These are phyloP conservation scores for Octodonta nipae DNA, from an alignment of 2,888 invertebrate species.

Conservation along the genomic window DNA sequence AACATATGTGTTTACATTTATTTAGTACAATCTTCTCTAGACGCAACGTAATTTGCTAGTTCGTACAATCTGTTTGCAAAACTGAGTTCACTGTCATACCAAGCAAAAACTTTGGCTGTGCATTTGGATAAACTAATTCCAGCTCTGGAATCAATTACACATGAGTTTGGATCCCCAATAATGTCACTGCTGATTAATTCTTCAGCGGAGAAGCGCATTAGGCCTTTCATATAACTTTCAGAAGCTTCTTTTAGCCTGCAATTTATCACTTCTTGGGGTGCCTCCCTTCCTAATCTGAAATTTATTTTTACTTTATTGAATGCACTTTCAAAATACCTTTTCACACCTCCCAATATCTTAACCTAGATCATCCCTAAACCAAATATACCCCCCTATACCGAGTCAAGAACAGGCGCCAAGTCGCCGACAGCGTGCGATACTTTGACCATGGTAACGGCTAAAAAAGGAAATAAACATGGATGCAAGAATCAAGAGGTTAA, in stretches of 20 bases:
- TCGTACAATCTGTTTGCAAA: conserved; percentile 16
- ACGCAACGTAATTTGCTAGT: conserved; percentile 37
- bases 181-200: conserved; percentile 16
- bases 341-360: too few relatives aligned
- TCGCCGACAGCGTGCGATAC: too few relatives aligned
- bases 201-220: conserved; percentile 11
- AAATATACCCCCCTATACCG: too few relatives aligned
- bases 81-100: conserved; percentile 17
- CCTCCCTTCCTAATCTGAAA: conserved; percentile 13
- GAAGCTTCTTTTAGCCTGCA: conserved; percentile 15
- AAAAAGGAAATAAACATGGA: too few relatives aligned
- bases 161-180: conserved; percentile 15
- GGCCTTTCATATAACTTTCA: conserved; percentile 14
- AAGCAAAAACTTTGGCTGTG: conserved; percentile 15
- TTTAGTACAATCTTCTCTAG: conserved; percentile 19
- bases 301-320: too few relatives aligned
- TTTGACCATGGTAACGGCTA: too few relatives aligned
- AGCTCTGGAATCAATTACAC: conserved; percentile 15
- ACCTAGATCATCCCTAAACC: too few relatives aligned
- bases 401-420: too few relatives aligned
- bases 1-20: too few relatives aligned
- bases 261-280: conserved; percentile 11
- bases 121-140: conserved; percentile 12
- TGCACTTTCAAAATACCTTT: too few relatives aligned
- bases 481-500: too few relatives aligned